Conservation (phyloP, 2,113 vertebrate genomes). For the Austrofundulus limnaeus region DNA sequence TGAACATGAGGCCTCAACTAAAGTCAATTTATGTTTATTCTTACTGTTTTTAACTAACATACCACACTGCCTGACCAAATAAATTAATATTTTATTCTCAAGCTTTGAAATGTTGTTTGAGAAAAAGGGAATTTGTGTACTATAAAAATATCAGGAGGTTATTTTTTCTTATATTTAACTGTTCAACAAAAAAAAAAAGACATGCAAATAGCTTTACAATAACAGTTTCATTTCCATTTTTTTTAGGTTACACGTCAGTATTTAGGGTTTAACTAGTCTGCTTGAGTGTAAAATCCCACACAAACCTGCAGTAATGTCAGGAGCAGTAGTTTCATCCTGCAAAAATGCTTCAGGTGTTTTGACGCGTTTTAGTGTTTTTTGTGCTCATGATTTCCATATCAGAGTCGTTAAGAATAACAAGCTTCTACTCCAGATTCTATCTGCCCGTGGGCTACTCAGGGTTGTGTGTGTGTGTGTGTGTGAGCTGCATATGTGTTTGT, state of each 20-base stretch:
- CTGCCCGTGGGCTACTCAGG: slow-evolving; percentile 62
- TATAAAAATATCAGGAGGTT: not conserved
- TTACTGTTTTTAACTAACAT: no score
- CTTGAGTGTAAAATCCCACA: slow-evolving; percentile 33
- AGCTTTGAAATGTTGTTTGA: no score
- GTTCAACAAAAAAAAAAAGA: no score
- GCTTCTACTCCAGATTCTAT: slow-evolving; percentile 63
- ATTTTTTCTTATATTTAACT: not conserved
- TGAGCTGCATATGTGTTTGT: slow-evolving; percentile 44
- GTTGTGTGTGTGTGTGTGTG: slow-evolving; percentile 28
- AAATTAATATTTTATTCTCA: no score
- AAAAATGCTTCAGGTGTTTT: slow-evolving; percentile 56
- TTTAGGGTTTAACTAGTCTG: slow-evolving; percentile 35
- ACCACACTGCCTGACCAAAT: no score
- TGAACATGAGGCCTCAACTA: no score
- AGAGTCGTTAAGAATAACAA: slow-evolving; percentile 72
- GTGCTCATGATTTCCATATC: slow-evolving; percentile 71
- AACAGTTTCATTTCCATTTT: slow-evolving; percentile 40
- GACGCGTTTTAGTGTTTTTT: slow-evolving; percentile 54
- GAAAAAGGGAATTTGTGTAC: no score
- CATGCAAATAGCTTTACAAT: slow-evolving; percentile 3
- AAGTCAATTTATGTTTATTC: no score
- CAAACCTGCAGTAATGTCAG: slow-evolving; percentile 56
- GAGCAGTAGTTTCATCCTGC: slow-evolving; percentile 51
- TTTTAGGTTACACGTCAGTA: slow-evolving; percentile 13